These are phyloP conservation scores for Polymixis flavicincta DNA, from an alignment of 2,888 invertebrate species.

Conservation along the genomic window DNA sequence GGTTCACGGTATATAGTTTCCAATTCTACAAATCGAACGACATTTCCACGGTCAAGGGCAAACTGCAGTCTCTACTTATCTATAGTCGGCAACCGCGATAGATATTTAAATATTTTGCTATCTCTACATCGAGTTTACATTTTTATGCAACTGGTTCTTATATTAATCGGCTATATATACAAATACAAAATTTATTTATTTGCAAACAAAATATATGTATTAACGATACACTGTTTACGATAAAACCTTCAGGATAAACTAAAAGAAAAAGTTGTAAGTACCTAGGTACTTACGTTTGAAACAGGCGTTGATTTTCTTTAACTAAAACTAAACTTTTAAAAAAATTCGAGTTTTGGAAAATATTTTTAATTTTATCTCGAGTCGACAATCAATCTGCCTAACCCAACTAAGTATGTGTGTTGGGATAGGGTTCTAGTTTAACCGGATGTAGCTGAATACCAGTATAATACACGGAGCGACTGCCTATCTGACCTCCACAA, in stretches of 20 bases:
- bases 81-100: conserved; percentile 28
- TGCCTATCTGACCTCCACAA: no score
- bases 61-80: conserved; percentile 16
- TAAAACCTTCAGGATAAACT: neutral
- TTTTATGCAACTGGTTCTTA: conserved; percentile 21
- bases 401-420: no score
- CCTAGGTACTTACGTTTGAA: neutral
- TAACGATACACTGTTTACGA: no score
- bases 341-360: neutral
- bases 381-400: neutral
- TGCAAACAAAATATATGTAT: no score
- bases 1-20: neutral
- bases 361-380: neutral
- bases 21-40: conserved; percentile 29
- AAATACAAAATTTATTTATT: no score
- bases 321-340: neutral
- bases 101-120: conserved; percentile 25
- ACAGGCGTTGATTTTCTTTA: neutral
- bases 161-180: conserved; percentile 5
- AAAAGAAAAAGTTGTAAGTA: neutral
- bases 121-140: conserved; percentile 24
- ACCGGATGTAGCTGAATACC: neutral
- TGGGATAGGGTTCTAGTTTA: no score
- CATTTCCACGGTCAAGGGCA: conserved; percentile 19
- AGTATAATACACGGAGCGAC: neutral